Base-by-base conservation (phyloP, 2,888 invertebrate genomes). In the Furcula furcula region DNA sequence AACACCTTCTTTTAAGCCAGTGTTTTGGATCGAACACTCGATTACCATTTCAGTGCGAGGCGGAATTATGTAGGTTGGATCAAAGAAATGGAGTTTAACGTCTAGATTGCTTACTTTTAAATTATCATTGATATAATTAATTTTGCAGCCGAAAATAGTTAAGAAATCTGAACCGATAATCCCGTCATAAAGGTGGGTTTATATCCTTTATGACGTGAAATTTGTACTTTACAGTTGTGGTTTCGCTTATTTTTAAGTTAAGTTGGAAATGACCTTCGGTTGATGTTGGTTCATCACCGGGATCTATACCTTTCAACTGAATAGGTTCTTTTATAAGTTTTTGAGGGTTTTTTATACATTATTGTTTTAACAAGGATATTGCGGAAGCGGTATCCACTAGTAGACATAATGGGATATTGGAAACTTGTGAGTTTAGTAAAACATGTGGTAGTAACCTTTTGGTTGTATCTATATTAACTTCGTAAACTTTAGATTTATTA, bases 321-420 rank as follows among this genome's bases (percentile, higher is more conserved):
- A 29, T 29, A 6, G 13, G 10, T 12, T 29, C 4, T 11, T 29
- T 19, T 10, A 7, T 29, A 19, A 29, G 19, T 3, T 19, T 16
- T 20, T 20, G 29, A 5, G 9, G 4, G 11, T 19, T 29, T 7
- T 20, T 4, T 7, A 29, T 19, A 19, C 19, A 20, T 6, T 6
- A 5, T 18, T 11, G 11, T 19, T 44, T 42, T 19, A 40, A 2
- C 14, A 53, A 25, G 16, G 47, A 36, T 16, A 53, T 28, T 13
- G 52, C 29, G 7, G 55, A 44, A 2, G 49, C 52, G 0, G 50
- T 35, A 14, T 54, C 58, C 0, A 55, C 36, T 10, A 54, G 32
- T 1, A 54, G 29, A 1, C 39, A 26, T 13, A 52, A 7, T 7
- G 53, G 53, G 6, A 37, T 31, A 5, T 48, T 38, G 0, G 54